Evolutionary conservation across 2,888 invertebrate species (phyloP), one percentile per base, ranked within the genome.

Genomic region (Agriopis aurantiaria): DNA sequence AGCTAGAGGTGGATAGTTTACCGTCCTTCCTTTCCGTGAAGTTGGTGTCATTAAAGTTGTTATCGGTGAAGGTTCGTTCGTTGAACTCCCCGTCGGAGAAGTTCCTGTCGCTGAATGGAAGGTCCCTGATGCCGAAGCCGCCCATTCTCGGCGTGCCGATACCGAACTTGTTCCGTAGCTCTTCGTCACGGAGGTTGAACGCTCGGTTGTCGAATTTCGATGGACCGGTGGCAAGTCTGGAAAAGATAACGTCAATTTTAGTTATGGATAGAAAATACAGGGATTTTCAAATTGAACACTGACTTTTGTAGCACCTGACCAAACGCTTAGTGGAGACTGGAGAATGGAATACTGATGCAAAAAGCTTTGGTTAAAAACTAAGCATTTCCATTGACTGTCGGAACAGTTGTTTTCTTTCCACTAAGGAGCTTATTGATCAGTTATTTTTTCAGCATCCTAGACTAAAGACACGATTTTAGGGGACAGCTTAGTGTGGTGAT

Each of bases 41-140:
- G 77, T 86, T 89, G 52, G 85, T 80, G 5, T 92, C 92, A 71
- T 82, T 81, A 76, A 91, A 92, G 72, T 85, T 91, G 57, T 88
- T 89, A 68, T 91, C 90, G n/a, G 77, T 75, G 72, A 88, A 91
- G 76, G 85, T 89, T 72, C 85, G 80, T 9, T 92, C 92, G 69
- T 84, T 81, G 78, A 91, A 92, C 70, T 85, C 91, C 57, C 89
- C 90, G 69, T 91, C 91, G 70, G 84, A 78, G 79, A 91, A 92
- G 60, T 83, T 88, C 71, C 92, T 81, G 67, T 93, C 93, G 81
- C 89, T 89, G 82, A 94, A 94, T 71, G 91, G 88, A 5, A 91
- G 85, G 81, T 94, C 94, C 46, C 94, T 84, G 71, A 94, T 94
- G 43, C 94, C 94, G 80, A 95, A 95, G 69, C 94, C 94, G 14